These are phyloP conservation scores for Hephaestus fuliginosus DNA, from an alignment of 2,797 vertebrate genomes.

Conservation along the genomic window DNA sequence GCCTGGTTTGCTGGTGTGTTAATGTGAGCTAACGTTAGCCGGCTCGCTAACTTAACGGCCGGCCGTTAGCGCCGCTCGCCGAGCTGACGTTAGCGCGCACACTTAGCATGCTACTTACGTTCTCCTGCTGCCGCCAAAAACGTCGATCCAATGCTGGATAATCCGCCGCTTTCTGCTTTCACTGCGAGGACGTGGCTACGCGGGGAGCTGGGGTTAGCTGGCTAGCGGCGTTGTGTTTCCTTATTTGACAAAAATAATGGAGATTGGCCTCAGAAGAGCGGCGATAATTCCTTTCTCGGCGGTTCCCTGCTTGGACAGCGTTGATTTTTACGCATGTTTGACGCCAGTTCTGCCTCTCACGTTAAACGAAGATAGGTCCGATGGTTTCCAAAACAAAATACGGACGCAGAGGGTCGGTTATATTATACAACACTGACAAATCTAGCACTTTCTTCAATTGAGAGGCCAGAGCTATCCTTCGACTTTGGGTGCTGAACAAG, in stretches of 20 bases:
- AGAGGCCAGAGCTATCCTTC: constrained; percentile 88
- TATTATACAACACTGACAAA: constrained; percentile 82
- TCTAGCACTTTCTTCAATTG: constrained; percentile 87
- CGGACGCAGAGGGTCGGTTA: constrained; percentile 73
- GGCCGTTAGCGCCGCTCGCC: constrained; percentile 66
- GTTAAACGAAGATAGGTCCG: constrained; percentile 72
- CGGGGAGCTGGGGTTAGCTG: constrained; percentile 73
- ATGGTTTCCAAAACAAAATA: constrained; percentile 71
- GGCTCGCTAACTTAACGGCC: constrained; percentile 62
- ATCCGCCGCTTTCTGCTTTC: constrained; percentile 56
- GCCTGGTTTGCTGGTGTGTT: constrained; percentile 70
- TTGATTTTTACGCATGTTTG: constrained; percentile 88
- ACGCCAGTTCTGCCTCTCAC: constrained; percentile 80
- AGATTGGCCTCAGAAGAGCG: constrained; percentile 86
- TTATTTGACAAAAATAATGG: constrained; percentile 82
- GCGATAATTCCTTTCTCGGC: constrained; percentile 87
- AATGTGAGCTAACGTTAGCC: constrained; percentile 70
- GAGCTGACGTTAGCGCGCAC: constrained; percentile 75
- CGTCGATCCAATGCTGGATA: constrained; percentile 74
- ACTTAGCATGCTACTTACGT: constrained; percentile 80
- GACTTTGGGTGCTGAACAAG: constrained; percentile 88
- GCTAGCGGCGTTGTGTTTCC: constrained; percentile 78
- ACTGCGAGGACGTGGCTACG: constrained; percentile 66
- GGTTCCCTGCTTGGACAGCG: constrained; percentile 87
- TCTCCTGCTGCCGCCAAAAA: constrained; percentile 73